Evolutionary conservation across 1,140 invertebrate genomes (phyloP), one percentile per base, ranked within the genome.

Genomic region (Penaeus indicus): DNA sequence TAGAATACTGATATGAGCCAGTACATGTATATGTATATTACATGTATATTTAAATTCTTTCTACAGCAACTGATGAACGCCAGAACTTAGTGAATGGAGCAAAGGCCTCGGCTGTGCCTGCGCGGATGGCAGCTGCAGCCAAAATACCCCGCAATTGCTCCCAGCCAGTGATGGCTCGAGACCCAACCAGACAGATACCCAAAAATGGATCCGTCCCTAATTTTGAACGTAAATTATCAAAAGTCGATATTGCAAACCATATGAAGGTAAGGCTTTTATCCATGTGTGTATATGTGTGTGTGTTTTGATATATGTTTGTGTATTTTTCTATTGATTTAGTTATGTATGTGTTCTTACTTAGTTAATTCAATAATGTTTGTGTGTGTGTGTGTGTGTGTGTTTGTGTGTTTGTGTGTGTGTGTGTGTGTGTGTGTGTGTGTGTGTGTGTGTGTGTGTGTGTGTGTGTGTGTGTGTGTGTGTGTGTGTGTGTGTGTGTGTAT

Each of bases 141-240:
- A 92, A 94, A 67, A 95, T 97, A 91, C 96, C 96, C 3, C 94
- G 96, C 60, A 97, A 97, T 93, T 96, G 96, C 78, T 96, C 96
- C 7, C 96, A 97, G 88, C 96, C 96, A 0, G 96, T 96, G 1
- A 90, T 90, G 91, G 72, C 64, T 95, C 95, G 90, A 95, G 83
- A 90, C 32, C n/a, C 77, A 27, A 38, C 80, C 81, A 32, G 27
- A 5, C 25, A 75, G 3, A 93, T 97, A 91, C 96, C 96, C 78
- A 97, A 97, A 92, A 97, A 97, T 92, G 96, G 96, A 32, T 97
- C 96, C 7, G 96, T 97, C 77, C 97, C 97, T 3, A 96, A 97
- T 91, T 97, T 97, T 92, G 96, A 96, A 92, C 93, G 96, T 19
- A 96, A 97, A 80, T 78, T 86, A 18, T 91, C 90, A 38, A 86